phyloP scores from a whole-genome alignment of 2,113 vertebrate species.

The Sakesphorus luctuosus region DNA sequence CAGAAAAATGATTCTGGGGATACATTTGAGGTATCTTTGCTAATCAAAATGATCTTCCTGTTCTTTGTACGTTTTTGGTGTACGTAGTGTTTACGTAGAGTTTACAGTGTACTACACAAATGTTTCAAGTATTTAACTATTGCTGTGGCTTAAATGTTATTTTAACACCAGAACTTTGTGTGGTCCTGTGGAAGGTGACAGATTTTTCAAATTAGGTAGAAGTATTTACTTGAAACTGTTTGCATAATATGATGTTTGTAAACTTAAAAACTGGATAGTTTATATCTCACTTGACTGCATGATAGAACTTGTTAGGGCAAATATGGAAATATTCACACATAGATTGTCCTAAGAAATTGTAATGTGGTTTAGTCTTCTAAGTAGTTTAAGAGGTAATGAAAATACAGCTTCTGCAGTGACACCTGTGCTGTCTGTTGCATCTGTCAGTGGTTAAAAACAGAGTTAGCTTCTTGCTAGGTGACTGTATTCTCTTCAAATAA shows the following conservation, averaged over 20 bases:
- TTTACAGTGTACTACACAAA: neutral
- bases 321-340: neutral
- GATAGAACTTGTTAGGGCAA: neutral
- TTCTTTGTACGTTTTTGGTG: slow-evolving; percentile 9
- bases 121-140: slow-evolving; percentile 20
- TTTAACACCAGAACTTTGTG: slow-evolving; percentile 26
- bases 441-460: neutral
- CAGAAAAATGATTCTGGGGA: slow-evolving; percentile 32
- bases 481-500: slow-evolving; percentile 26
- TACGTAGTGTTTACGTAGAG: neutral
- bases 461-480: slow-evolving; percentile 40
- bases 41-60: slow-evolving; percentile 51
- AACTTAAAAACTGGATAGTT: neutral
- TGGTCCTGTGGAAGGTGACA: slow-evolving; percentile 39
- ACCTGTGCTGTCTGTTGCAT: slow-evolving; percentile 30
- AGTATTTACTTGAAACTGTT: slow-evolving; percentile 10
- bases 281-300: slow-evolving; percentile 28
- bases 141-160: slow-evolving; percentile 4
- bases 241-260: neutral
- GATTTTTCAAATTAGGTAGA: slow-evolving; percentile 22
- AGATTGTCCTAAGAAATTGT: slow-evolving; percentile 18
- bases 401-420: neutral
- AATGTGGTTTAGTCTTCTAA: slow-evolving; percentile 20
- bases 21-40: slow-evolving; percentile 37
- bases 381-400: slow-evolving; percentile 12